Conservation (phyloP, 2,113 vertebrate species). For the Oceanites oceanicus region DNA sequence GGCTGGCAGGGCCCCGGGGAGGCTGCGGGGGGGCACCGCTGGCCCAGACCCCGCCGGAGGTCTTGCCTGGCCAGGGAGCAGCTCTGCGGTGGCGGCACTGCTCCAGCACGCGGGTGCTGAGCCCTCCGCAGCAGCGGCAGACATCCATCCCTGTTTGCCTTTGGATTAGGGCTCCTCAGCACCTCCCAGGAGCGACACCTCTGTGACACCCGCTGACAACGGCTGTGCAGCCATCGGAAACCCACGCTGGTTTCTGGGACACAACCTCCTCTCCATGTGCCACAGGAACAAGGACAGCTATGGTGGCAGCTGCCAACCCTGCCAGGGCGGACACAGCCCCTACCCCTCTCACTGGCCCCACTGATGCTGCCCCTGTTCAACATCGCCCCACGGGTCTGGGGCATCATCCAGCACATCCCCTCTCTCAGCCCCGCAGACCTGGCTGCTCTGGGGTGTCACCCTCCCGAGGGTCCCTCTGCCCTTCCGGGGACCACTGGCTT, state of each 20-base stretch:
- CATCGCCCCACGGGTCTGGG: accelerated
- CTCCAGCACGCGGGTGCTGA: accelerated
- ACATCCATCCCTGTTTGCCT: neutral
- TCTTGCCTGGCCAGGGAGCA: neutral
- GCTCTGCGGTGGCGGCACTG: accelerated
- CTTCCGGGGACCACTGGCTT: accelerated
- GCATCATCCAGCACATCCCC: accelerated
- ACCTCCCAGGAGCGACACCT: accelerated
- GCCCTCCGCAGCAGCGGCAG: accelerated
- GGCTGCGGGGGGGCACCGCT: neutral
- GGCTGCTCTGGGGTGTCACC: too few relatives aligned
- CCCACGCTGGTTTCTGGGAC: accelerated
- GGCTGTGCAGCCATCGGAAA: accelerated
- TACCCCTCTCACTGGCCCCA: neutral
- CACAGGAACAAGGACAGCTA: neutral
- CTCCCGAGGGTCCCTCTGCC: neutral
- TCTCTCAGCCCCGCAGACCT: accelerated
- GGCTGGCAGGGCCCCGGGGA: neutral
- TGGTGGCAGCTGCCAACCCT: accelerated
- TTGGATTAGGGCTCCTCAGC: neutral
- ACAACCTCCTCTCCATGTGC: accelerated
- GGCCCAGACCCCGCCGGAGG: neutral
- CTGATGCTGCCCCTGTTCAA: neutral
- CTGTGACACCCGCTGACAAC: accelerated
- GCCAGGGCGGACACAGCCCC: neutral